phyloP scores from a whole-genome alignment of 2,113 vertebrate species.

The Charina bottae region DNA sequence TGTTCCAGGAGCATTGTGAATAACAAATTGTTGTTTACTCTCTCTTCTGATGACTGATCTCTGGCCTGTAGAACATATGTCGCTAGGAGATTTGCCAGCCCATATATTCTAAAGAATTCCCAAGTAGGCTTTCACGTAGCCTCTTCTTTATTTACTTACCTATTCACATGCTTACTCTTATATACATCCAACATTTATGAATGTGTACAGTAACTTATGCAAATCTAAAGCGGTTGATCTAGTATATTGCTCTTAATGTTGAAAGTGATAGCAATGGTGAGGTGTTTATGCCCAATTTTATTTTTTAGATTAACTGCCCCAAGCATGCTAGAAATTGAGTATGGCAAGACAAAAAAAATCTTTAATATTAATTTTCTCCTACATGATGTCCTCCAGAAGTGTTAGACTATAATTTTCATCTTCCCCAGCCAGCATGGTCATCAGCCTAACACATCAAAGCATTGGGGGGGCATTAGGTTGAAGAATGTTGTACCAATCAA shows the following conservation, averaged over 20 bases:
- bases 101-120: fast-evolving
- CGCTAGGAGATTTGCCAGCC: neutral
- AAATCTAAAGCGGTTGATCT: neutral
- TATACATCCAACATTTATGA: neutral
- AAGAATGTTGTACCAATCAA: too few relatives aligned
- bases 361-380: neutral
- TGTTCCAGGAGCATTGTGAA: neutral
- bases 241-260: neutral
- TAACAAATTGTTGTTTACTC: conserved; percentile 3
- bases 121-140: neutral
- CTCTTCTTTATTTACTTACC: conserved; percentile 1
- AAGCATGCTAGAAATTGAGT: neutral
- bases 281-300: neutral
- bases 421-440: neutral
- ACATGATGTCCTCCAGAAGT: neutral
- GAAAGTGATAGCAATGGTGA: neutral
- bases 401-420: neutral
- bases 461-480: neutral
- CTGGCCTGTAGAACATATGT: neutral
- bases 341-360: neutral
- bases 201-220: neutral
- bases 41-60: neutral
- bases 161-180: neutral
- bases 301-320: neutral
- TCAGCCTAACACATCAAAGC: neutral